phyloP scores from a whole-genome alignment of 2,888 invertebrate species.

The Drosophila kambysellisi region DNA sequence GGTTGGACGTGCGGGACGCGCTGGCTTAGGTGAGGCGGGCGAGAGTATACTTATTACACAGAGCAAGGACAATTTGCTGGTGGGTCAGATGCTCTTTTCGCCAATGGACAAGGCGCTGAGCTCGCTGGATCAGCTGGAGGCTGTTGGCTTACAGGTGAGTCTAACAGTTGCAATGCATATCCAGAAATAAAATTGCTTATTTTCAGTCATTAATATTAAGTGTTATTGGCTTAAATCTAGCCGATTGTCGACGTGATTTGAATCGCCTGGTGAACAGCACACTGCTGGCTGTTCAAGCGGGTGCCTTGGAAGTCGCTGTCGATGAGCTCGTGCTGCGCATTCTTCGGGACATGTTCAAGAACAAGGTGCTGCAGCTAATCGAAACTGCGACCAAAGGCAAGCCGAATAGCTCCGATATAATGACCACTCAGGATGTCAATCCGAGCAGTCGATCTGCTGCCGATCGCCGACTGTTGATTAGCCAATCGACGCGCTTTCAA shows the following conservation, averaged over 20 bases:
- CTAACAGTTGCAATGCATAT: background rate
- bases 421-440: constrained; percentile 81
- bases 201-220: constrained; percentile 88
- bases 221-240: constrained; percentile 89
- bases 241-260: constrained; percentile 86
- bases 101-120: constrained; percentile 90
- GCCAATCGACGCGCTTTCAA: constrained; percentile 86
- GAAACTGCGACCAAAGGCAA: constrained; percentile 45
- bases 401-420: constrained; percentile 69
- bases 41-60: constrained; percentile 95
- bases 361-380: constrained; percentile 80
- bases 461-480: constrained; percentile 79
- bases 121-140: constrained; percentile 86
- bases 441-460: constrained; percentile 37
- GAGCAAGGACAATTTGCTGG: constrained; percentile 87
- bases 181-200: background rate
- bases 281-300: constrained; percentile 89
- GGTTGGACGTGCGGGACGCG: constrained; percentile 97
- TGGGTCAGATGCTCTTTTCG: constrained; percentile 87
- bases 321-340: constrained; percentile 77
- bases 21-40: constrained; percentile 92
- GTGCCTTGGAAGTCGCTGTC: constrained; percentile 78
- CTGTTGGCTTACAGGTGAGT: constrained; percentile 86
- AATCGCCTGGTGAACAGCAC: constrained; percentile 87
- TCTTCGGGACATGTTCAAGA: constrained; percentile 83